Conservation (phyloP, 2,113 vertebrate species). For the Xenopus tropicalis region DNA sequence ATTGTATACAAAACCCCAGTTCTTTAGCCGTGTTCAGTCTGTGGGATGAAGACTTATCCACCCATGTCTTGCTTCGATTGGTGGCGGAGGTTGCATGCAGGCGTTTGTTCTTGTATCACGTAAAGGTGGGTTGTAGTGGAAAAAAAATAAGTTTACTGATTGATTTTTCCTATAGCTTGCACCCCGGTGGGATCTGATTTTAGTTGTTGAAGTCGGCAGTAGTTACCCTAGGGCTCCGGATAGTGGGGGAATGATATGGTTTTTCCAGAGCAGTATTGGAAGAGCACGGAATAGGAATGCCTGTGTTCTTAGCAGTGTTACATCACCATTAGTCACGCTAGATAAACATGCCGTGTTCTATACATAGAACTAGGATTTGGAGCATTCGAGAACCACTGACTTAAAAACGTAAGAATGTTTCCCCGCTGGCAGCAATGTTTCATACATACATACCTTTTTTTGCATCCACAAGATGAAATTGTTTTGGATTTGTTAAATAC, state of each 20-base stretch:
- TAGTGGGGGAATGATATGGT: neutral
- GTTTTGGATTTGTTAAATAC: constrained; percentile 1
- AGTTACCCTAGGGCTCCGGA: neutral
- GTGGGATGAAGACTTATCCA: neutral
- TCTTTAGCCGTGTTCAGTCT: neutral
- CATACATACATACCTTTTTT: neutral
- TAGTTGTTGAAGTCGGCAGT: neutral
- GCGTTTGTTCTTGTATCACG: neutral
- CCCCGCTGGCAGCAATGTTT: constrained; percentile 9
- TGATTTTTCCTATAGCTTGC: no score
- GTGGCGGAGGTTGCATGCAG: constrained; percentile 16
- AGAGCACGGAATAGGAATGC: neutral
- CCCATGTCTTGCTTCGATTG: neutral
- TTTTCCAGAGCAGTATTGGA: constrained; percentile 12
- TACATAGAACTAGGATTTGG: constrained; percentile 28
- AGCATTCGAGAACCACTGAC: constrained; percentile 10
- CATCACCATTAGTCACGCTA: constrained; percentile 27
- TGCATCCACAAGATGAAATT: neutral
- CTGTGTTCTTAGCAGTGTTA: constrained; percentile 32
- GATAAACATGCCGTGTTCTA: constrained; percentile 10
- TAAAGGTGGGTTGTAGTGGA: neutral
- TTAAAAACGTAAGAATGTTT: constrained; percentile 10
- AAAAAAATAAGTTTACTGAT: neutral
- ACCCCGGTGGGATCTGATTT: no score
- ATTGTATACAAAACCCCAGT: neutral